Evolutionary conservation across 2,797 vertebrate species (phyloP).

Genomic region (Lemur catta): DNA sequence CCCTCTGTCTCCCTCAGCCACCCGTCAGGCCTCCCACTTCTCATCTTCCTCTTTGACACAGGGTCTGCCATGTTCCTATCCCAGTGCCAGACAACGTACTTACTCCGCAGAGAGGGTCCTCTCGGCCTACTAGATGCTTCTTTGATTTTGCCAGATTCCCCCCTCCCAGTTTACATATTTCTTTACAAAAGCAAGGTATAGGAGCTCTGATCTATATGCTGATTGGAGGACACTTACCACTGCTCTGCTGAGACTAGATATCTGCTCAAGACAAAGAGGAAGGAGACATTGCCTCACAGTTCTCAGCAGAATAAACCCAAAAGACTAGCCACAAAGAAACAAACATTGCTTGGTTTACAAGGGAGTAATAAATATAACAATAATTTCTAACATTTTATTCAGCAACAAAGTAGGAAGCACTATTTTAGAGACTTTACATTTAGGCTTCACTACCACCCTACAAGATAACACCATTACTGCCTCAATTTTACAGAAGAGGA

Average conservation of each 20-base stretch:
- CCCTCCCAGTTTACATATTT: conserved; percentile 68
- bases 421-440: not conserved
- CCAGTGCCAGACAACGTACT: not conserved
- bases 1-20: not conserved
- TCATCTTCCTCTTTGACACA: not conserved
- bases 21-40: not conserved
- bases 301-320: not conserved
- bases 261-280: not conserved
- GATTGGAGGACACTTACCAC: not conserved
- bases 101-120: conserved; percentile 23
- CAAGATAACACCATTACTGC: not conserved
- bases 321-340: not conserved
- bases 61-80: not conserved
- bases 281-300: not conserved
- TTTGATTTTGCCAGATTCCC: conserved; percentile 53
- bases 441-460: not conserved
- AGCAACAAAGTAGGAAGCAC: not conserved
- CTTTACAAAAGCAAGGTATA: conserved; percentile 59
- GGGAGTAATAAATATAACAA: not conserved
- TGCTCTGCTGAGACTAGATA: not conserved
- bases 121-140: conserved; percentile 77
- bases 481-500: not conserved
- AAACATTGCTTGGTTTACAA: not conserved
- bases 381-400: not conserved
- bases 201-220: not conserved